Evolutionary conservation across 2,888 invertebrate species (phyloP).

Genomic region (Encarsia formosa): DNA sequence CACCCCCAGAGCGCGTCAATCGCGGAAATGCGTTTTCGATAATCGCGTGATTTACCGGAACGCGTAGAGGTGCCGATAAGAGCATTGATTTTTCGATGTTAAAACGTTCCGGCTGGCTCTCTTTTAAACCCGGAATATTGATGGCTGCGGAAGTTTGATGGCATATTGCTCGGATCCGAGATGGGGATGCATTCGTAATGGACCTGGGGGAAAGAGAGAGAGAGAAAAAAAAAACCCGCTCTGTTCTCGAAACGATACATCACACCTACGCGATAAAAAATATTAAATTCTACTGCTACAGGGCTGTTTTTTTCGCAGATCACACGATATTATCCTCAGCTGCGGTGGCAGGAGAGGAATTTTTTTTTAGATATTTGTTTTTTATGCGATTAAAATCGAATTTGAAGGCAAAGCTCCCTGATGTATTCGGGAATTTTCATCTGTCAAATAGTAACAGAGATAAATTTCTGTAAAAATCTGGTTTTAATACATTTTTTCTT

Average conservation of each 20-base stretch:
- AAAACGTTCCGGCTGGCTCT: conserved; percentile 45
- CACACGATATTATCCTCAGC: conserved; percentile 18
- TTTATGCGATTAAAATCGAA: no score
- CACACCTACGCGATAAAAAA: conserved; percentile 32
- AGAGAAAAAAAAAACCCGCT: conserved; percentile 7
- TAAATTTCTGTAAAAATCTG: no score
- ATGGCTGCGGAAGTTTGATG: conserved; percentile 52
- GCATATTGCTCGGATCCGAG: conserved; percentile 48
- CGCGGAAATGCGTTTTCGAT: conserved; percentile 45
- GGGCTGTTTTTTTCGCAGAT: conserved; percentile 16
- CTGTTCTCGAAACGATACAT: conserved; percentile 34
- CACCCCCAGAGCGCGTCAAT: conserved; percentile 15
- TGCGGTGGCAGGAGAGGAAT: neutral
- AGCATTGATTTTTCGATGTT: conserved; percentile 52
- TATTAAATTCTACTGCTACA: conserved; percentile 17
- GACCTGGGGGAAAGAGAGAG: conserved; percentile 9
- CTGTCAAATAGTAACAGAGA: no score
- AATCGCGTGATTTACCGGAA: conserved; percentile 48
- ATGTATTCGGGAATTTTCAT: no score
- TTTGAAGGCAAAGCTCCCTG: no score
- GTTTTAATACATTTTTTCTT: no score
- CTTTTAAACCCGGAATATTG: conserved; percentile 40
- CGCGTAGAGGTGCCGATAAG: conserved; percentile 29
- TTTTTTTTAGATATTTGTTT: conserved; percentile 3
- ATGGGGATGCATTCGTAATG: conserved; percentile 36